Percentiles rank a stretch among this genome's conserved stretches.
phyloP scores from a whole-genome alignment of 2,888 invertebrate species.

The Ennomos quercinarius region DNA sequence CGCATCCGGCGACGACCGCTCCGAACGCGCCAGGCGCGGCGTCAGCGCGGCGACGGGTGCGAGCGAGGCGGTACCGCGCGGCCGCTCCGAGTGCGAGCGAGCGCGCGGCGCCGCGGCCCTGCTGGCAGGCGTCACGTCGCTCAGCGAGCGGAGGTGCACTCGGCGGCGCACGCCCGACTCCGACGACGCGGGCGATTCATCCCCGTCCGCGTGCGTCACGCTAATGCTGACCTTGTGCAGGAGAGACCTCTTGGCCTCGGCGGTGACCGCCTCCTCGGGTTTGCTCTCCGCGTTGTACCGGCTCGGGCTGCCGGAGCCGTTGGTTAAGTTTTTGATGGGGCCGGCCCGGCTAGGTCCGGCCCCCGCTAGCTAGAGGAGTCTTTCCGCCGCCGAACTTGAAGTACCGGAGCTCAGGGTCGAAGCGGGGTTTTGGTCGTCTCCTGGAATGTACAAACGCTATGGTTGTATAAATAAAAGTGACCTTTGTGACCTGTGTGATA shows the following conservation, averaged over 20 bases:
- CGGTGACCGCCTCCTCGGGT: conserved; percentile 45
- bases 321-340: conserved; percentile 75
- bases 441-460: conserved; percentile 49
- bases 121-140: conserved; percentile 77
- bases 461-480: not conserved
- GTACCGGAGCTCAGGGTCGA: conserved; percentile 87
- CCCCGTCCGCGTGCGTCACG: conserved; percentile 76
- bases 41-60: conserved; percentile 53
- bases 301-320: conserved; percentile 58
- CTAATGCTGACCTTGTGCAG: conserved; percentile 69
- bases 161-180: conserved; percentile 70
- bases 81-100: conserved; percentile 74
- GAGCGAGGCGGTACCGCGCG: conserved; percentile 52
- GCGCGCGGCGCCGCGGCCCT: conserved; percentile 68
- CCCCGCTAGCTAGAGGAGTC: conserved; percentile 91
- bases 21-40: conserved; percentile 52
- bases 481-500: too few species aligned
- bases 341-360: conserved; percentile 86
- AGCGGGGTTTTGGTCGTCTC: conserved; percentile 84
- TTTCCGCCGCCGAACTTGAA: conserved; percentile 89
- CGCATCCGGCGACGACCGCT: conserved; percentile 63
- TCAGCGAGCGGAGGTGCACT: conserved; percentile 75
- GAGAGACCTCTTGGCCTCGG: conserved; percentile 47
- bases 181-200: conserved; percentile 73
- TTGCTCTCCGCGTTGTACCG: conserved; percentile 53